Base-by-base conservation (phyloP, 2,797 vertebrate species). In the Spondyliosoma cantharus region DNA sequence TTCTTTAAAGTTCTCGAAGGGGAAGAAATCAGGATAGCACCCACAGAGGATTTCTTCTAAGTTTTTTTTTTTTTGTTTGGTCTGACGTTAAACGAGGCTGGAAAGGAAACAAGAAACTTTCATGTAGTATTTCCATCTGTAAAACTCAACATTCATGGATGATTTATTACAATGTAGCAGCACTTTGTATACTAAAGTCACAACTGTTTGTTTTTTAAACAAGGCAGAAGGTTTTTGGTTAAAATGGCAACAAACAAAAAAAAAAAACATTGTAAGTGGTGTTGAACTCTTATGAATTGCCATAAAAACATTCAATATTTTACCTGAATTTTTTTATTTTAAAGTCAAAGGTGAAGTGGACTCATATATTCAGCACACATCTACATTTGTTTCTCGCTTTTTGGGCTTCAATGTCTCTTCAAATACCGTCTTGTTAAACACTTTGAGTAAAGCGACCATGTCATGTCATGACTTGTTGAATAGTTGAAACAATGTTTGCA, bases 231-330 rank as follows among this genome's bases (percentile, higher is more conserved):
- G 54, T 52, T 56, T 66, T 65, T 57, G 12, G 6, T 76, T 58
- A 14, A 73, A 83, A 58, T 60, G 8, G 5, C 1, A 8, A 42
- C 37, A 7, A 37, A 37, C 9, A 37, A 37, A 24, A 15, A 37
- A 37, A 37, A 68, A 53, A 83, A 70, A 75, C 45, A 4, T 45
- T 69, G 58, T 67, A 48, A 62, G 48, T 78, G 58, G 32, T 67
- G 16, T 85, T 80, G 59, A 72, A 50, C 46, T 74, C 24, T 68
- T 24, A 13, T 76, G 16, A 29, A n/a, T 75, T 78, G 32, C 27
- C 46, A 80, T 89, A 80, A 88, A 79, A 87, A 63, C 19, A 66
- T 65, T 66, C 13, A 76, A 54, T 56, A 70, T 61, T 86, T 84
- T 20, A 63, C n/a, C n/a, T 20, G 11, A 37, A n/a, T 50, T 25